A percentile compares a stretch with the other conserved stretches of the same genome.
Conservation (phyloP, 2,888 invertebrate genomes). For the Entomobrya multifasciata region DNA sequence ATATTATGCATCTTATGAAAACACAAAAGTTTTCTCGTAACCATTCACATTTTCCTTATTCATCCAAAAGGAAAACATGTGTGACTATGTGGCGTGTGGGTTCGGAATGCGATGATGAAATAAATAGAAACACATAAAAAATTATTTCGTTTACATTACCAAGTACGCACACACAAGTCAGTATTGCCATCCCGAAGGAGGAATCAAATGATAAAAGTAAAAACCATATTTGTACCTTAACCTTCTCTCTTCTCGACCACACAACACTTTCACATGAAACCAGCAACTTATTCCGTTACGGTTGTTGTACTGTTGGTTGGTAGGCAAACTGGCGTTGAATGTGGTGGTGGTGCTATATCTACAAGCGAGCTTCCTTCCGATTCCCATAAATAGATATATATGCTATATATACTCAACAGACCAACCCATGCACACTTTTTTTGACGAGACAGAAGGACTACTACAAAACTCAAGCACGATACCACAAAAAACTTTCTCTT, state of each 20-base stretch:
- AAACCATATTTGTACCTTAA: conserved; percentile 16
- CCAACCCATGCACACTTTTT: background rate
- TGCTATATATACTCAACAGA: too few relatives aligned
- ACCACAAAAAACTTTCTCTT: conserved; percentile 24
- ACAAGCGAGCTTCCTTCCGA: conserved; percentile 18
- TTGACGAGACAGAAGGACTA: conserved; percentile 16
- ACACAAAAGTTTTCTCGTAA: conserved; percentile 58
- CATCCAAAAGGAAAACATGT: background rate
- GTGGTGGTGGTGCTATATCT: background rate
- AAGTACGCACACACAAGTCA: too few relatives aligned
- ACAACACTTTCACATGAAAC: background rate
- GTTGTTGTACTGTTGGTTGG: background rate
- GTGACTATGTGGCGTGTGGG: too few relatives aligned
- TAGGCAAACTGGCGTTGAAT: background rate
- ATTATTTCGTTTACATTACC: too few relatives aligned
- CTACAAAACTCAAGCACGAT: background rate
- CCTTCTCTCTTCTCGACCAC: conserved; percentile 1
- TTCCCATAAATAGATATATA: background rate
- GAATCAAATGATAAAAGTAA: conserved; percentile 52
- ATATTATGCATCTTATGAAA: conserved; percentile 45
- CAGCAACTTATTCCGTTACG: background rate
- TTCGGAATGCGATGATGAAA: too few relatives aligned
- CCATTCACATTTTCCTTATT: conserved; percentile 27
- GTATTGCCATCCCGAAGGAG: conserved; percentile 37
- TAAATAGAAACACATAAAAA: too few relatives aligned